A percentile compares a stretch with the other conserved stretches of the same genome.
phyloP scores from a whole-genome alignment of 2,113 vertebrate genomes.

The Sinocyclocheilus maitianheensis region DNA sequence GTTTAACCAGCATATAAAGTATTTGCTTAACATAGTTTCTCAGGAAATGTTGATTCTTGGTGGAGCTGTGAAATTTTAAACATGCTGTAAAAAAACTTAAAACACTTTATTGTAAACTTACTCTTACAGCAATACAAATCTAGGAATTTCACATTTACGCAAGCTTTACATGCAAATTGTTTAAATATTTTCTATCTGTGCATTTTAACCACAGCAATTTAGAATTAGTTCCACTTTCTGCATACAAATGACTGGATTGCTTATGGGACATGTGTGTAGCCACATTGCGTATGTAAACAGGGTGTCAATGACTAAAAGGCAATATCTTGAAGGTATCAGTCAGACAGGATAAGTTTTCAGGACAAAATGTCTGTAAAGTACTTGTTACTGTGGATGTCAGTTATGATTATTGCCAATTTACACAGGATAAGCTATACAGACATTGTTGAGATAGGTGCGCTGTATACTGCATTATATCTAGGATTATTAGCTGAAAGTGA shows the following conservation, averaged over 20 bases:
- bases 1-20: background rate
- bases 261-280: too few relatives aligned
- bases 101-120: background rate
- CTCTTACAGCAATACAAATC: background rate
- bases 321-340: background rate
- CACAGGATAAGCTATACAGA: too few relatives aligned
- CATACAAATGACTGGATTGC: too few relatives aligned
- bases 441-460: too few relatives aligned
- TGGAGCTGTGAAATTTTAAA: background rate
- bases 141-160: background rate
- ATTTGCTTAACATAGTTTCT: background rate
- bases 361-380: too few relatives aligned
- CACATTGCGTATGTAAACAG: too few relatives aligned
- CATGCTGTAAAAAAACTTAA: background rate
- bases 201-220: background rate
- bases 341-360: background rate
- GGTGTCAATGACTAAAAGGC: too few relatives aligned
- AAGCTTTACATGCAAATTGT: background rate
- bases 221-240: background rate
- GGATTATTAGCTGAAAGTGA: background rate
- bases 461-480: too few relatives aligned
- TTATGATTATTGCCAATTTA: too few relatives aligned
- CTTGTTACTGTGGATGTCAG: too few relatives aligned
- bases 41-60: background rate
- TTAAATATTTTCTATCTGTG: background rate